These are phyloP conservation scores for Cyanocitta stelleri DNA, from an alignment of 2,113 vertebrate species.

Conservation along the genomic window DNA sequence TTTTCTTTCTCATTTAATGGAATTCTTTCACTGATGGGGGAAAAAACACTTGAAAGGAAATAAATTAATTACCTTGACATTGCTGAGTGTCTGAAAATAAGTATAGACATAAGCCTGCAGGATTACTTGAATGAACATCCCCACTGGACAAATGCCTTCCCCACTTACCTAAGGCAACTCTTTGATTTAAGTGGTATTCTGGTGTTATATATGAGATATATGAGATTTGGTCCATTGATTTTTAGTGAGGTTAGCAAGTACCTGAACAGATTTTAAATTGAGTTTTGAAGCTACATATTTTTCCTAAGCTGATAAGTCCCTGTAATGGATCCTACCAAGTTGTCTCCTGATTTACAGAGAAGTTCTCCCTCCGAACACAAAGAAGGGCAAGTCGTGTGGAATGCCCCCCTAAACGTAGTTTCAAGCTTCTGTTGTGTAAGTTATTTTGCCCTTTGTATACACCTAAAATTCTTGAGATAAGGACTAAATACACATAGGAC, in stretches of 20 bases:
- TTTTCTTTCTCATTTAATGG: not conserved
- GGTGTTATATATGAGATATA: constrained; percentile 1
- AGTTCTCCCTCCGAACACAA: not conserved
- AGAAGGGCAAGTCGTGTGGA: not conserved
- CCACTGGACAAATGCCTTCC: not conserved
- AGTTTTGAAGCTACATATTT: not conserved
- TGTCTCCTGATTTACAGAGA: not conserved
- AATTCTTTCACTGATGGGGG: not conserved
- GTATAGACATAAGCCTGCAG: not conserved
- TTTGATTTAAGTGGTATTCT: constrained; percentile 33
- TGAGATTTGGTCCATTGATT: constrained; percentile 36
- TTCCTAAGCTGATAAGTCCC: not conserved
- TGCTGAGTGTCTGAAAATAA: not conserved
- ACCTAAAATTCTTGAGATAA: not conserved
- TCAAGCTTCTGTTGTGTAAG: not conserved
- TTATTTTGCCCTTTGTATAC: not conserved
- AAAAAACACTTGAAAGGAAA: not conserved
- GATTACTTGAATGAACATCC: constrained; percentile 3
- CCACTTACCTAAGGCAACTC: not conserved
- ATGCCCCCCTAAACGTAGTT: not conserved
- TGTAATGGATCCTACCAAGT: not conserved
- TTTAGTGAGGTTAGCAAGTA: constrained; percentile 14
- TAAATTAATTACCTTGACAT: not conserved
- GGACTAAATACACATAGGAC: not conserved
- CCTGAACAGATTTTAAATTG: constrained; percentile 29